Percentiles rank a stretch among this genome's conserved stretches.
These are phyloP conservation scores for Cyanoramphus novaezelandiae DNA, from an alignment of 2,113 vertebrate species.

Conservation along the genomic window DNA sequence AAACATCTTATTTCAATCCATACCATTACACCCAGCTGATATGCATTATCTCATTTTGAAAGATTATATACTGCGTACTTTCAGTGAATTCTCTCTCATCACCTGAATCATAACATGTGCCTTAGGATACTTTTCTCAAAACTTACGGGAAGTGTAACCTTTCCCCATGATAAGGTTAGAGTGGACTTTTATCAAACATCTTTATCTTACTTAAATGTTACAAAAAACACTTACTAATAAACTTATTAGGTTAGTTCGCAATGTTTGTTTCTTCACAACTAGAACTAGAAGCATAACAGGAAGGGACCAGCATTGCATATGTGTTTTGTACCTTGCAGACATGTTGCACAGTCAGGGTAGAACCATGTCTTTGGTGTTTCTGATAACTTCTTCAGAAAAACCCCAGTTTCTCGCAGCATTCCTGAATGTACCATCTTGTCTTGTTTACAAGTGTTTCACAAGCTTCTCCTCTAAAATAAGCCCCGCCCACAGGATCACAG, in stretches of 20 bases:
- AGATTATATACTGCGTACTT: neutral
- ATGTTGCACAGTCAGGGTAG: too few species aligned
- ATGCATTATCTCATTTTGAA: neutral
- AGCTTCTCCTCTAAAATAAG: neutral
- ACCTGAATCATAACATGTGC: neutral
- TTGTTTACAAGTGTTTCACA: neutral
- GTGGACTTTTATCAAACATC: accelerated
- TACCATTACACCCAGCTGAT: neutral
- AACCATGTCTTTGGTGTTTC: neutral
- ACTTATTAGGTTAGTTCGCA: too few species aligned
- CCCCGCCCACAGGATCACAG: neutral
- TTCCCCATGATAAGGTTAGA: neutral
- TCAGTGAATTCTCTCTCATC: neutral
- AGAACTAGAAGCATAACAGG: too few species aligned
- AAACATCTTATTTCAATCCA: neutral
- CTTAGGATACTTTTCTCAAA: neutral
- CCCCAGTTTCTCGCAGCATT: neutral
- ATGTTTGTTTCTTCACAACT: neutral
- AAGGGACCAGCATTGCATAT: neutral
- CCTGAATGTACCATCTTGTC: neutral
- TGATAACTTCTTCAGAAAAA: neutral
- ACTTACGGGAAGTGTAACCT: neutral
- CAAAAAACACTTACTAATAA: neutral
- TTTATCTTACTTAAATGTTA: neutral
- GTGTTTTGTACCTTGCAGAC: neutral